Conservation (phyloP, 2,888 invertebrate species). For the Agrochola circellaris region DNA sequence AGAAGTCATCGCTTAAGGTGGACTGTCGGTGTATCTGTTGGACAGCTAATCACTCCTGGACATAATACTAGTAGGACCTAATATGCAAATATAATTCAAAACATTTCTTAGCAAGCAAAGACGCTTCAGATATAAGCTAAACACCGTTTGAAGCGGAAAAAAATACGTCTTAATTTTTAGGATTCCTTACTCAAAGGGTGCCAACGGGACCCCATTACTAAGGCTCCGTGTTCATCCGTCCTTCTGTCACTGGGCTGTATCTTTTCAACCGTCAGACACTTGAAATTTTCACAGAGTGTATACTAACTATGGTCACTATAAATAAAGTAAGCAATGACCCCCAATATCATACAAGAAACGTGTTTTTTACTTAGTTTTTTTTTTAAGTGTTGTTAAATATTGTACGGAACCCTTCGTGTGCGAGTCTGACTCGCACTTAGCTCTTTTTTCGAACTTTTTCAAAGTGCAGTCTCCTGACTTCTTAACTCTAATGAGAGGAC, state of each 20-base stretch:
- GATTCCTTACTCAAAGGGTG: not conserved
- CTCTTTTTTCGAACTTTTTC: slow-evolving; percentile 34
- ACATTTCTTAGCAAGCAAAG: not conserved
- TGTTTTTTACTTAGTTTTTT: no score
- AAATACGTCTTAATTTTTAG: slow-evolving; percentile 6
- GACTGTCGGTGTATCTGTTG: not conserved
- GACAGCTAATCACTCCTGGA: not conserved
- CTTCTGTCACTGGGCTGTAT: not conserved
- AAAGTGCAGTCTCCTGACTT: slow-evolving; percentile 57
- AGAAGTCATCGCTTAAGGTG: not conserved
- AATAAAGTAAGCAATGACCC: not conserved
- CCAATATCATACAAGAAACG: no score
- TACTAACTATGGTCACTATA: not conserved
- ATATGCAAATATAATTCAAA: slow-evolving; percentile 1
- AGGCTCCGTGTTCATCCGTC: not conserved
- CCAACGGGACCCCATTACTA: not conserved
- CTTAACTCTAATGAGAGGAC: slow-evolving; percentile 64
- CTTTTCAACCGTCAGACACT: not conserved
- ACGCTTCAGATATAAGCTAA: not conserved
- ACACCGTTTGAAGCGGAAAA: slow-evolving; percentile 23
- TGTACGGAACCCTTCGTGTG: not conserved
- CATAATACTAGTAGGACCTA: not conserved
- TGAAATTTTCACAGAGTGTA: not conserved
- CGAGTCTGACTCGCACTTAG: not conserved
- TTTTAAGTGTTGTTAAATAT: no score